Conservation (phyloP, 2,888 invertebrate genomes). For the Hirudinaria manillensis region DNA sequence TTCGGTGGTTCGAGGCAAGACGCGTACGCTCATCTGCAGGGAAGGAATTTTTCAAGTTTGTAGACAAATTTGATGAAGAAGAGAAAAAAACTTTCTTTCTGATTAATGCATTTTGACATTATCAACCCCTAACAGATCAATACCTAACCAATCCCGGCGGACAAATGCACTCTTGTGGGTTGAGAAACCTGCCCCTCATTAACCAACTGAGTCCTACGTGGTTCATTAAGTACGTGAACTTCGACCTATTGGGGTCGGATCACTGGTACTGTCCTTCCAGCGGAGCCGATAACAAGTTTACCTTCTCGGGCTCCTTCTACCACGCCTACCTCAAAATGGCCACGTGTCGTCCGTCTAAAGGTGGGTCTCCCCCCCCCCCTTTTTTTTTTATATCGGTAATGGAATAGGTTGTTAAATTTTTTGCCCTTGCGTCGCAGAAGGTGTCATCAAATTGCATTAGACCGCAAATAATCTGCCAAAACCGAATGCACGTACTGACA, state of each 20-base stretch:
- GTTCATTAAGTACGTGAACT: conserved; percentile 36
- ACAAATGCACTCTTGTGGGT: conserved; percentile 35
- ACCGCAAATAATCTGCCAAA: not conserved
- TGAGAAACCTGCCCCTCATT: conserved; percentile 36
- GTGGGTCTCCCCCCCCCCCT: conserved; percentile 19
- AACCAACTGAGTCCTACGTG: conserved; percentile 32
- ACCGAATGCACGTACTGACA: not conserved
- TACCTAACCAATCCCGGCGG: conserved; percentile 3
- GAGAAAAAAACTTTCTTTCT: not conserved
- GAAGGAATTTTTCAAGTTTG: conserved; percentile 10
- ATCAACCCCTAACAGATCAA: not conserved
- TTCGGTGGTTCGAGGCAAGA: no score
- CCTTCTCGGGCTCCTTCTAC: conserved; percentile 36
- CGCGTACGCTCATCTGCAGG: not conserved
- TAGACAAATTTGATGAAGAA: not conserved
- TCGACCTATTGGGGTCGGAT: conserved; percentile 36
- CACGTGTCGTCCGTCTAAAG: conserved; percentile 27
- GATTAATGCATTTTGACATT: not conserved
- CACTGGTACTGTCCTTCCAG: conserved; percentile 31
- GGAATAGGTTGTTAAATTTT: no score
- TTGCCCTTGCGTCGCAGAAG: no score
- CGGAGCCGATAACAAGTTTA: conserved; percentile 28
- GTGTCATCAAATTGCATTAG: no score
- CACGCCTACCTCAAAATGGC: conserved; percentile 35
- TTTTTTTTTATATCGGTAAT: not conserved